Evolutionary conservation across 2,113 vertebrate species (phyloP), one percentile per base, ranked within the genome.

Genomic region (Nymphicus hollandicus): DNA sequence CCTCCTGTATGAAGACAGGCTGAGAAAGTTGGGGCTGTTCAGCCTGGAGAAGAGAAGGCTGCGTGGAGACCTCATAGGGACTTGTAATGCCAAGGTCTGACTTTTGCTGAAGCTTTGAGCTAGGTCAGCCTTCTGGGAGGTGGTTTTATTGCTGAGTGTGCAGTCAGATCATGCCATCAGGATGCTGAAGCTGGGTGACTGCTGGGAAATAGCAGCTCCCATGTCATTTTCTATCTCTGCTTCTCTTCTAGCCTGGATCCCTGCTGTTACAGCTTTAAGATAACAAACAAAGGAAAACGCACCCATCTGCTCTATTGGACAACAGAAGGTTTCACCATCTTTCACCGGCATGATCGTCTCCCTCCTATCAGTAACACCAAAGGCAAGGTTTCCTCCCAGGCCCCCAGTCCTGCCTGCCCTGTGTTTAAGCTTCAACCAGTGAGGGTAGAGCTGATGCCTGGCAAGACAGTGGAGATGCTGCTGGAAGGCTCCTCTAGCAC

Each of bases 261-360:
- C 19, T 98, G 92, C 86, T 94, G 80, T 86, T 99, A 98, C 91
- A 85, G 3, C 88, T 99, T 99, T 92, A 98, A 87, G 76, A 55
- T 99, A 49, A 99, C 96, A 6, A 99, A 99, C 85, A 88, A 55
- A 17, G 99, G 99, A 7, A 95, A 95, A 5, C 97, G 97, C 5
- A 74, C 77, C 19, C 98, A 99, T 56, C 97, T 95, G 71, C 91
- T 99, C 17, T 98, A 96, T 91, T 99, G 99, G 99, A 95, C 93
- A 37, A 98, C 76, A 0, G 97, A 98, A 24, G 97, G 94, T 28
- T 98, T 97, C 25, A 15, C 63, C 31, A 83, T 82, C 0, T 91
- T 94, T 41, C 83, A 87, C 18, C 95, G 91, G 49, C 88, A 14
- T 24, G 60, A 47, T 52, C 95, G 78, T 14, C 56, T 83, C 31